Evolutionary conservation across 1,140 invertebrate genomes (phyloP), one percentile per base, ranked within the genome.

Genomic region (Macrobrachium nipponense): DNA sequence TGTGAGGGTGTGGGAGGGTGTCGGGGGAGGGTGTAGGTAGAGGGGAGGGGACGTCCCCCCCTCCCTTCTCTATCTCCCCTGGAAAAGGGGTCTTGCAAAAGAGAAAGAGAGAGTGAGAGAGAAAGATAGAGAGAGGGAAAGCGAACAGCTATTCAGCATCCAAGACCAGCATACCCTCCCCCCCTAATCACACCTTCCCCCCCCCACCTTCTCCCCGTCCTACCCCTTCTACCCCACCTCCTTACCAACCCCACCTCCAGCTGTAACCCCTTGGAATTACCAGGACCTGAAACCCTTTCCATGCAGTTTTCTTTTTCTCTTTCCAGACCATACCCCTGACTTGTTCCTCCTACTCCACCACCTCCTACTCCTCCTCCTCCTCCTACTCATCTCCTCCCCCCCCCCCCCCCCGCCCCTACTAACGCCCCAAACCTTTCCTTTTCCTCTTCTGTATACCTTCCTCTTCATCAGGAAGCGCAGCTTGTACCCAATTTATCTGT

Each of bases 1-100:
- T n/a, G 23, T 76, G n/a, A n/a, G n/a, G n/a, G 73, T 76, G 73
- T n/a, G 73, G 76, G 18, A 20, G 61, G 15, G 36, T 51, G 44
- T 64, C n/a, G 78, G 17, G 8, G 17, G 36, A 36, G 27, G 27
- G 27, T n/a, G 78, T 11, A 36, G 18, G 43, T 6, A 8, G 18
- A 79, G 5, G 61, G 60, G 20, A 36, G 27, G 23, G 17, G 61
- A 66, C 36, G 14, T 64, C 60, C 66, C 61, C 51, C 60, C n/a
- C 20, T 64, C 43, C n/a, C 27, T 66, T 66, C 61, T 80, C 61
- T 43, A 6, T 43, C 36, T 62, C 20, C 23, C 7, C 73, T 36
- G 27, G 27, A 36, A 36, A 36, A 36, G 27, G 27, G 27, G 27
- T 4, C 27, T 36, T 36, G 27, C 27, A 4, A 36, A 36, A 36